These are phyloP conservation scores for Neotoma lepida DNA, from an alignment of 2,113 vertebrate genomes.

Conservation along the genomic window DNA sequence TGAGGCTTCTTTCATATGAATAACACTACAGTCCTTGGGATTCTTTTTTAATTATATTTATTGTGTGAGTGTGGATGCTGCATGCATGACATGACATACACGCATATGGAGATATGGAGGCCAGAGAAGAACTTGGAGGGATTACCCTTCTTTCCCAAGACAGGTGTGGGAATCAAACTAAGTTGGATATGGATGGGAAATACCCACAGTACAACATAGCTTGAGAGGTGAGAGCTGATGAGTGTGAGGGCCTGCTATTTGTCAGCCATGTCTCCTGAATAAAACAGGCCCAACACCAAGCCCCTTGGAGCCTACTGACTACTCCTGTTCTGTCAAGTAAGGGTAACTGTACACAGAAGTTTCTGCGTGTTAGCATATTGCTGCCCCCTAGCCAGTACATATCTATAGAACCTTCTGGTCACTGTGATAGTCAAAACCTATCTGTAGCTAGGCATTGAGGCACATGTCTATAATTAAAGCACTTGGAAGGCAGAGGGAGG, in stretches of 20 bases:
- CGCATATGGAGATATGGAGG: background rate
- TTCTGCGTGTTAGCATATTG: background rate
- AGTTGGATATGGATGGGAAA: background rate
- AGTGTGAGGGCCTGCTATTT: background rate
- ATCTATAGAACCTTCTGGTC: background rate
- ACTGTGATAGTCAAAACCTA: background rate
- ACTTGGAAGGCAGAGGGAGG: background rate
- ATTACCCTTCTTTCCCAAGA: background rate
- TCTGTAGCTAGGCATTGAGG: background rate
- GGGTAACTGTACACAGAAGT: background rate
- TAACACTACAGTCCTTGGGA: background rate
- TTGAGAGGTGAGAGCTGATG: background rate
- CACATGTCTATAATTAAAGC: background rate
- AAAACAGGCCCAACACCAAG: background rate
- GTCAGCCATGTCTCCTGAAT: background rate
- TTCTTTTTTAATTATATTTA: background rate
- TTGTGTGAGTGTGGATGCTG: too few relatives aligned
- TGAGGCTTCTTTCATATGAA: background rate
- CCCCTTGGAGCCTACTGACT: background rate
- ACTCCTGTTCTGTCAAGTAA: background rate
- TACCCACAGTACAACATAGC: background rate
- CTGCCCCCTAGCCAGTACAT: background rate
- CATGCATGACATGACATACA: background rate
- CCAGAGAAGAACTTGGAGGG: background rate
- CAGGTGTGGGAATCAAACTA: background rate